Conservation (phyloP, 2,797 vertebrate genomes). For the Hydrocynus forskahlii region DNA sequence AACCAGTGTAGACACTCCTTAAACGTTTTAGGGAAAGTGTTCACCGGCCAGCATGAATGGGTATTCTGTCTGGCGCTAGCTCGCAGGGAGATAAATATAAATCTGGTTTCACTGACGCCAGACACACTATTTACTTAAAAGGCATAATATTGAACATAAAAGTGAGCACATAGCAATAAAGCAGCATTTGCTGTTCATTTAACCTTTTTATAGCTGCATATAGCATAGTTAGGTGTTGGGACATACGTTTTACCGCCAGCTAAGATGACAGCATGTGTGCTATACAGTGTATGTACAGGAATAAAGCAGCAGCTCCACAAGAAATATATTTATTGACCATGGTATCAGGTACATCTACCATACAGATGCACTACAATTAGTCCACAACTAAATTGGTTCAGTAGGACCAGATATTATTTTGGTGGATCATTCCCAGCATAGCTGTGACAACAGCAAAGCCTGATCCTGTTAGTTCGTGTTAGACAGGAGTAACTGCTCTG, state of each 20-base stretch:
- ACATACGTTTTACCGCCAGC: neutral
- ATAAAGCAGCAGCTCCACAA: too few relatives aligned
- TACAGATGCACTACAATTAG: too few relatives aligned
- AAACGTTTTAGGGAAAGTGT: neutral
- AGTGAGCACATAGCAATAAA: neutral
- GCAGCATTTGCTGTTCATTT: neutral
- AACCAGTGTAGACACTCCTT: neutral
- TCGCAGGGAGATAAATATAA: neutral
- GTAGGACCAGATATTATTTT: too few relatives aligned
- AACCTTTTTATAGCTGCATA: neutral
- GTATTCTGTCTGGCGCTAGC: neutral
- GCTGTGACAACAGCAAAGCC: too few relatives aligned
- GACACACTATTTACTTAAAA: neutral
- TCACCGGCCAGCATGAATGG: neutral
- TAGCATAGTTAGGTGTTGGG: neutral
- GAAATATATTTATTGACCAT: too few relatives aligned
- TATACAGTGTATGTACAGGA: neutral
- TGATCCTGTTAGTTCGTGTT: too few relatives aligned
- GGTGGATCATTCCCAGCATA: too few relatives aligned
- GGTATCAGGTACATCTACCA: too few relatives aligned
- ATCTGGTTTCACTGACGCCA: neutral
- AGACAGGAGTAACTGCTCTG: too few relatives aligned
- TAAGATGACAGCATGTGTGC: neutral
- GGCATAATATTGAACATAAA: neutral
- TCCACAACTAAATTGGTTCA: too few relatives aligned